These are phyloP conservation scores for Amphipyra tragopoginis DNA, from an alignment of 2,888 invertebrate species.

Conservation along the genomic window DNA sequence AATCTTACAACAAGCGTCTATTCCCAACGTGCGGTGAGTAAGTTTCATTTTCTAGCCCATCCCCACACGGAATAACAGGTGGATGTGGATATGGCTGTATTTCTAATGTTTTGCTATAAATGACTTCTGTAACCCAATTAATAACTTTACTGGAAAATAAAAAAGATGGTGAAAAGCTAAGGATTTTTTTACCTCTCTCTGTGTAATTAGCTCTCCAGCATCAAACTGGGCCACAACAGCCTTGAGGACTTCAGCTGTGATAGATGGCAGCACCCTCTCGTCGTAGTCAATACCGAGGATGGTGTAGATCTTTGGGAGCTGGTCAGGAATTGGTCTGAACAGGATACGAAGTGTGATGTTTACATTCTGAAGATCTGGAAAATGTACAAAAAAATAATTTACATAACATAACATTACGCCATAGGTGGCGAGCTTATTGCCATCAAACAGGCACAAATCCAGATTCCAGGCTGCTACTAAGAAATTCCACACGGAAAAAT, in stretches of 20 bases:
- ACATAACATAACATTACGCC: neutral
- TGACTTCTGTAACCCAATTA: neutral
- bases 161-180: neutral
- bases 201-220: slow-evolving; percentile 99
- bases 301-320: slow-evolving; percentile 98
- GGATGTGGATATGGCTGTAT: too few relatives aligned
- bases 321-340: slow-evolving; percentile 98
- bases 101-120: too few relatives aligned
- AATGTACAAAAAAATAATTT: slow-evolving; percentile 40
- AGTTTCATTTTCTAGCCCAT: too few relatives aligned
- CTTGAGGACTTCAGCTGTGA: slow-evolving; percentile 99
- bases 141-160: too few relatives aligned
- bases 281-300: slow-evolving; percentile 99
- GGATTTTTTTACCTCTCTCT: slow-evolving; percentile 94
- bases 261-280: slow-evolving; percentile 99
- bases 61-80: too few relatives aligned
- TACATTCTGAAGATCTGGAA: slow-evolving; percentile 99
- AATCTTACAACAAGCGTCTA: too few relatives aligned
- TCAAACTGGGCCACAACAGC: slow-evolving; percentile 99
- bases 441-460: neutral
- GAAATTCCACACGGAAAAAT: too few relatives aligned
- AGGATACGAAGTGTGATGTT: slow-evolving; percentile 99
- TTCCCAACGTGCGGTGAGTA: too few relatives aligned
- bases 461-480: neutral
- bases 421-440: neutral